Base-by-base conservation (phyloP, 64 coral and sea anemone genomes). In the Montipora capricornis region DNA sequence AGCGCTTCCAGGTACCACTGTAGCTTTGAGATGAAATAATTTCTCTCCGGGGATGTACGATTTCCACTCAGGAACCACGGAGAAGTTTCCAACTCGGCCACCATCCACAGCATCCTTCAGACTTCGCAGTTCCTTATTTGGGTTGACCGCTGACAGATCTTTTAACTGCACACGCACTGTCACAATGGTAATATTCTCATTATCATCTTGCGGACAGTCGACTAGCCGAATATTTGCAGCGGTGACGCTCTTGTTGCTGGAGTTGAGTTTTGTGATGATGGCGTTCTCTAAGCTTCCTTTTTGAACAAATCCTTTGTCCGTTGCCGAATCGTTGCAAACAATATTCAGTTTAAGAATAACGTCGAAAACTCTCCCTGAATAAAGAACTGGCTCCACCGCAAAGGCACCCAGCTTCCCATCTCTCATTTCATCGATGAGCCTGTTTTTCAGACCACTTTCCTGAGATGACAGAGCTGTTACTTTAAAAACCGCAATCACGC, bases 21-120 rank as follows among this genome's bases (percentile, higher is more conserved):
- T 48, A 73, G 67, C 82, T 6, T 5, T 2, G 3, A 86, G 16
- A 14, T 86, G 67, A 13, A 86, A 86, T 8, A 86, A 5, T 73
- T 86, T 86, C 46, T 70, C 82, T n/a, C 82, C 82, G 67, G 82
- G 82, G 46, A 71, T 24, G 44, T 22, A 73, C n/a, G 82, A 86
- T 51, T 20, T 71, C 82, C 64, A 86, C 13, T 86, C 82, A 11
- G 82, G 66, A 9, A 86, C 45, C 15, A 86, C 82, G 3, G 82
- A 71, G 47, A 86, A 71, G 47, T 71, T 73, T 3, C 82, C 82
- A 51, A 86, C 62, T 13, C 19, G 16, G 2, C 82, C 82, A 22
- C 64, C 44, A 12, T 86, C 82, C 45, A 86, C 82, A 20, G 67
- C 44, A 44, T 4, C 51, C 46, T 71, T 86, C 64, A 86, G 49